Evolutionary conservation across 2,797 vertebrate species (phyloP), one percentile per base, ranked within the genome.

Genomic region (Alca torda): DNA sequence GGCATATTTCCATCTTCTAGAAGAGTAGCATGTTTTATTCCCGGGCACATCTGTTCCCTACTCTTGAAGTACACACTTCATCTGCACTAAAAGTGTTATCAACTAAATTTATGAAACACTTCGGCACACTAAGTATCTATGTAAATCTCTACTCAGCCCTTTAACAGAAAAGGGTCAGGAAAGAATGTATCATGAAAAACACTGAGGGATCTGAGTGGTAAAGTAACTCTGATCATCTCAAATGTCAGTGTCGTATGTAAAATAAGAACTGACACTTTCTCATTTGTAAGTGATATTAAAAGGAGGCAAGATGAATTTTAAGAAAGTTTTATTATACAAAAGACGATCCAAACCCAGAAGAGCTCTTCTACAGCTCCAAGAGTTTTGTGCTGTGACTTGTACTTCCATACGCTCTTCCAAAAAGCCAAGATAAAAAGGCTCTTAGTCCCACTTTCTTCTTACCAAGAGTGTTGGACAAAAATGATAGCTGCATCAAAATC

Each of bases 281-380:
- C 65, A 76, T 68, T 74, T 85, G 15, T 60, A 59, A 83, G 46
- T 37, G 59, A 43, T 50, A 94, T 64, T 87, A 85, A 91, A 76
- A 87, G 50, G 72, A 74, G 51, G 67, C 84, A 86, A 88, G 79
- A 65, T 81, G 39, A 84, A 88, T 92, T 94, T 94, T 10, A 12
- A 79, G 95, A 93, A 93, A 79, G 50, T 92, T 98, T 98, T 98
- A 98, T 98, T 98, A 93, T 95, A 96, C 97, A 96, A 97, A 96
- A 96, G 50, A 90, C 57, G 25, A 97, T 96, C 61, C 94, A 97
- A 97, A 97, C 89, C 91, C 33, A 0, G 30, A 96, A 92, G 89
- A 91, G 81, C 57, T 97, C 95, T 97, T 96, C 30, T 26, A 92
- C 93, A 97, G 69, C 95, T 96, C 14, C 91, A 93, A 80, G 92